A percentile compares a stretch with the other conserved stretches of the same genome.
phyloP scores from a whole-genome alignment of 2,113 vertebrate genomes.

The Corvus cornix region DNA sequence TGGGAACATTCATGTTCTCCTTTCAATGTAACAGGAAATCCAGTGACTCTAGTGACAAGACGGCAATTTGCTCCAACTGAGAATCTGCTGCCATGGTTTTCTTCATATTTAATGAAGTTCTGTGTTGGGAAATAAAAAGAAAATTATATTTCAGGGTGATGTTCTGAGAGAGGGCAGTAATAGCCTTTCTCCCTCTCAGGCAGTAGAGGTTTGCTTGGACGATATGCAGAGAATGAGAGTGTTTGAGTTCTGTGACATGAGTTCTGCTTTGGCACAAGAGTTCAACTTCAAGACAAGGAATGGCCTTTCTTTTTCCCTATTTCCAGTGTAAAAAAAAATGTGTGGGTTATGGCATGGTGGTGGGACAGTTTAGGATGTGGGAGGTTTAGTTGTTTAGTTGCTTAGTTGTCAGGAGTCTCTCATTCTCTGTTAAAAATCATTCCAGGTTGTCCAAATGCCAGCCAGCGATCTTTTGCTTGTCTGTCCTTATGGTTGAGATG shows the following conservation, averaged over 20 bases:
- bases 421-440: background rate
- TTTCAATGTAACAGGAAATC: background rate
- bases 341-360: background rate
- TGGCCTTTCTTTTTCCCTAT: background rate
- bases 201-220: background rate
- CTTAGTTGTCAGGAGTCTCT: background rate
- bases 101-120: background rate
- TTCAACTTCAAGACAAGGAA: background rate
- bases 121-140: background rate
- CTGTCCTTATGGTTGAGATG: fast-evolving
- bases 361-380: background rate
- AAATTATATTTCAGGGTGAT: background rate
- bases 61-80: background rate
- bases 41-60: background rate
- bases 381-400: background rate
- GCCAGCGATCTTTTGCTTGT: background rate
- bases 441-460: background rate
- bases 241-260: background rate
- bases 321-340: background rate
- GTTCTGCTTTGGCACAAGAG: background rate
- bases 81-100: background rate
- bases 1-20: background rate
- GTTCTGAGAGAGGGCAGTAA: background rate
- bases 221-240: background rate
- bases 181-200: background rate